Conservation (phyloP, 92 coral and sea anemone genomes). For the Umimayanthus kanabou region DNA sequence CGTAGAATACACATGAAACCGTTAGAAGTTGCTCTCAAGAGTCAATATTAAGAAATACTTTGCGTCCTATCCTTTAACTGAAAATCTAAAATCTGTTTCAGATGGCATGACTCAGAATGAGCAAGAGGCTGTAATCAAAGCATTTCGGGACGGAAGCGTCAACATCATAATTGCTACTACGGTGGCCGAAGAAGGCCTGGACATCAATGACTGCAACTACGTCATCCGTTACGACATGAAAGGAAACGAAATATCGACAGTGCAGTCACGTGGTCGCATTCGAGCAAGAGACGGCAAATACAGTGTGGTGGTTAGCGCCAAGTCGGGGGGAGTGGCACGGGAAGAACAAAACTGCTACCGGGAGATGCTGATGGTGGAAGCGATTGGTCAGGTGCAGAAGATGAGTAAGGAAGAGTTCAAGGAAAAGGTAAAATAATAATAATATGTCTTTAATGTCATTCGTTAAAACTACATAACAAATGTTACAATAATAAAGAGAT, state of each 20-base stretch:
- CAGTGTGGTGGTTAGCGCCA: constrained; percentile 66
- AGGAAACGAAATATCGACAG: constrained; percentile 91
- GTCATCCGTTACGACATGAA: constrained; percentile 96
- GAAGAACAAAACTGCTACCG: constrained; percentile 59
- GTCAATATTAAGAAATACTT: too few species aligned
- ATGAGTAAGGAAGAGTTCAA: constrained; percentile 38
- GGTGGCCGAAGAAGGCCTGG: constrained; percentile 54
- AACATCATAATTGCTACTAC: too few species aligned
- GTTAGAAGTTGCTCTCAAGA: too few species aligned
- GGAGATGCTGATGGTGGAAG: constrained; percentile 79
- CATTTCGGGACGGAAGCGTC: too few species aligned
- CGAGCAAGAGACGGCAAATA: constrained; percentile 61
- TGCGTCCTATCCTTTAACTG: too few species aligned
- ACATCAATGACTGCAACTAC: constrained; percentile 85
- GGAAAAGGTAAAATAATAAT: constrained; percentile 71
- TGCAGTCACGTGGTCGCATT: constrained; percentile 92
- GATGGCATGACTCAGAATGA: too few species aligned
- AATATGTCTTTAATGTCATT: too few species aligned
- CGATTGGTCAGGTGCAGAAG: constrained; percentile 64
- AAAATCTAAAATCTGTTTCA: too few species aligned
- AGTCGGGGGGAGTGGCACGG: constrained; percentile 62
- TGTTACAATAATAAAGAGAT: too few species aligned
- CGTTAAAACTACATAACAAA: too few species aligned
- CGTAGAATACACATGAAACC: too few species aligned
- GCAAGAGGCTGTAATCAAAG: too few species aligned